phyloP scores from a whole-genome alignment of 2,113 vertebrate genomes.

The Dryoscopus gambensis region DNA sequence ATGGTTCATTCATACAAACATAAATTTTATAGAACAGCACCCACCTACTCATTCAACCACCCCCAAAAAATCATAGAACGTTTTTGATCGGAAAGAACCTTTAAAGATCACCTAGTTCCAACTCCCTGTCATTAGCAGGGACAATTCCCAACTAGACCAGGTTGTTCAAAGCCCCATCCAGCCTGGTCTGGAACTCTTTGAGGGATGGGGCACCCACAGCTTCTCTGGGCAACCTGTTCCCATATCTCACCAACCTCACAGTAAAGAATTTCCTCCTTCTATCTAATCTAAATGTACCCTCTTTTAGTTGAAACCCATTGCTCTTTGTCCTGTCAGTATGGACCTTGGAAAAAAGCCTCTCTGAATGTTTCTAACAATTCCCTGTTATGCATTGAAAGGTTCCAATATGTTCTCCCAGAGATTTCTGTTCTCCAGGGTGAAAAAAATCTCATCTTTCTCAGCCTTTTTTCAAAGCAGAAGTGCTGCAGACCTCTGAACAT shows the following conservation, averaged over 20 bases:
- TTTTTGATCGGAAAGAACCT: not conserved
- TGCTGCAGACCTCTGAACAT: not conserved
- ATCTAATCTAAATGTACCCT: not conserved
- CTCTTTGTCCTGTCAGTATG: not conserved
- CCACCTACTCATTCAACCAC: not conserved
- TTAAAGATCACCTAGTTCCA: not conserved
- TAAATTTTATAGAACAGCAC: not conserved
- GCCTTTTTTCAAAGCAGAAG: not conserved
- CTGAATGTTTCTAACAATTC: not conserved
- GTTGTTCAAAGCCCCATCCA: not conserved
- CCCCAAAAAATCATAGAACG: fast-evolving
- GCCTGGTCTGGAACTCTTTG: not conserved
- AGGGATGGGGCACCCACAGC: not conserved
- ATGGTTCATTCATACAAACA: not conserved
- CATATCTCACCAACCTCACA: not conserved
- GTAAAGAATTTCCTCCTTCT: not conserved
- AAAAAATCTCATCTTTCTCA: not conserved
- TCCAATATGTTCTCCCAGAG: not conserved
- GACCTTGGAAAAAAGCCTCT: not conserved
- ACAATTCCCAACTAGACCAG: not conserved
- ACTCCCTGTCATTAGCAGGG: not conserved
- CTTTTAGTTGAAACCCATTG: not conserved
- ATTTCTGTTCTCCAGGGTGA: not conserved
- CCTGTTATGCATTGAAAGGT: not conserved
- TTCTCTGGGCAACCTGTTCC: not conserved